phyloP scores from a whole-genome alignment of 2,113 vertebrate genomes.

The Megaleporinus macrocephalus region DNA sequence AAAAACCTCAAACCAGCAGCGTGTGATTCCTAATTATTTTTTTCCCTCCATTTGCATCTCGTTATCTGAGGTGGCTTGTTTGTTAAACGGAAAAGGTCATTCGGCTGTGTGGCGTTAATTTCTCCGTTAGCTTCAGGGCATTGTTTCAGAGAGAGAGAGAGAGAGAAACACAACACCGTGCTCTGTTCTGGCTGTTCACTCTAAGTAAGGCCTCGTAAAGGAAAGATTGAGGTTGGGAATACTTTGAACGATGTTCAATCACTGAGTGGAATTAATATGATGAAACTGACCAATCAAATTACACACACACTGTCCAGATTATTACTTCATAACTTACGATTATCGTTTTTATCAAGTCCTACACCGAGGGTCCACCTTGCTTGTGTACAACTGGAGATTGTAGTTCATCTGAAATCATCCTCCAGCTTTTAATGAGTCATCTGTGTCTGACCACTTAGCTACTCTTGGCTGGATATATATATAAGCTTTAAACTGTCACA shows the following conservation, averaged over 20 bases:
- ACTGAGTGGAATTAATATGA: not conserved
- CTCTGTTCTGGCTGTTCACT: not conserved
- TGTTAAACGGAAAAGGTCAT: conserved; percentile 28
- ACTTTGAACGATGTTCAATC: not conserved
- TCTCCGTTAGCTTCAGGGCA: not conserved
- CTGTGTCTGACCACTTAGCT: too few species aligned
- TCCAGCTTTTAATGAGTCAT: too few species aligned
- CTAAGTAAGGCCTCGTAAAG: not conserved
- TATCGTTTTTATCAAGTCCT: not conserved
- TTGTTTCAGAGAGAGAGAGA: conserved; percentile 2
- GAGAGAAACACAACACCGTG: not conserved
- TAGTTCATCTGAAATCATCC: not conserved
- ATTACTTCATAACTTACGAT: not conserved
- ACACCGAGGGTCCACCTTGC: not conserved
- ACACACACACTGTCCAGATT: not conserved
- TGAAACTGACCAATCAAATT: not conserved
- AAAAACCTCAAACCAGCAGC: conserved; percentile 8
- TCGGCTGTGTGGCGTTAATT: conserved; percentile 4
- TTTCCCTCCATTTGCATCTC: conserved; percentile 36
- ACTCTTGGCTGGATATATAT: too few species aligned
- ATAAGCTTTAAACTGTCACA: too few species aligned
- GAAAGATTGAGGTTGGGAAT: not conserved
- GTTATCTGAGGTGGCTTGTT: conserved; percentile 37
- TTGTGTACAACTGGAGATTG: not conserved
- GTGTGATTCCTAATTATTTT: conserved; percentile 43